Percentiles rank a stretch among this genome's conserved stretches.
Evolutionary conservation across 23 tunicate genomes (phyloP).

Genomic region (Oikopleura dioica): DNA sequence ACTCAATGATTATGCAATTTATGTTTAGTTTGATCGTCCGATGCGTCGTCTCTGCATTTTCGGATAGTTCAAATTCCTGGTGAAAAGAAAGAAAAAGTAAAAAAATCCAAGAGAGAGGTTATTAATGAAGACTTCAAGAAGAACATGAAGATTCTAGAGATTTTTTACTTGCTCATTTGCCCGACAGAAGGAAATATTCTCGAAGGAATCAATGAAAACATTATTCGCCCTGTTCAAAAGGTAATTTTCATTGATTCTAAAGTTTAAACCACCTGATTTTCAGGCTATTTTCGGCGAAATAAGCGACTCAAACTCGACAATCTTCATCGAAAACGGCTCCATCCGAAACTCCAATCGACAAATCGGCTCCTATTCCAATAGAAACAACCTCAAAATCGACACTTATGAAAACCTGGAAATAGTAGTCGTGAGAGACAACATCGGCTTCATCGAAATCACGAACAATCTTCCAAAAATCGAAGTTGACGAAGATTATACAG

Average conservation of each 20-base stretch:
- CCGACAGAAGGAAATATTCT: not conserved
- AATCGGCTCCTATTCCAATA: not conserved
- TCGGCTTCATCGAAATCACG: not conserved
- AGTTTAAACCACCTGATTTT: not conserved
- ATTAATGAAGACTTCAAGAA: too few relatives aligned
- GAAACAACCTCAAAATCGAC: not conserved
- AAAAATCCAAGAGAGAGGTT: too few relatives aligned
- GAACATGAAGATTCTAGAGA: too few relatives aligned
- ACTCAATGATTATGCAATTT: too few relatives aligned
- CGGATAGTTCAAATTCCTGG: too few relatives aligned
- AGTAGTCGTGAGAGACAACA: not conserved
- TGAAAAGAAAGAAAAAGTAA: too few relatives aligned
- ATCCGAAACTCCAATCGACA: not conserved
- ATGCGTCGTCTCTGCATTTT: too few relatives aligned
- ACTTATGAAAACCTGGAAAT: not conserved
- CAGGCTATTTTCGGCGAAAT: not conserved
- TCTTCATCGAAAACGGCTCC: not conserved
- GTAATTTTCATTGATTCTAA: not conserved
- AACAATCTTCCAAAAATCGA: not conserved
- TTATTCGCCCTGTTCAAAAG: not conserved
- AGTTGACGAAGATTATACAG: not conserved
- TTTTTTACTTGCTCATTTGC: not conserved
- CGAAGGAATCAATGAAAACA: not conserved
- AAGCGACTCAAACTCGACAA: not conserved
- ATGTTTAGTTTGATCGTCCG: too few relatives aligned